Conservation (phyloP, 2,113 vertebrate genomes). For the Brachyhypopomus gauderio region DNA sequence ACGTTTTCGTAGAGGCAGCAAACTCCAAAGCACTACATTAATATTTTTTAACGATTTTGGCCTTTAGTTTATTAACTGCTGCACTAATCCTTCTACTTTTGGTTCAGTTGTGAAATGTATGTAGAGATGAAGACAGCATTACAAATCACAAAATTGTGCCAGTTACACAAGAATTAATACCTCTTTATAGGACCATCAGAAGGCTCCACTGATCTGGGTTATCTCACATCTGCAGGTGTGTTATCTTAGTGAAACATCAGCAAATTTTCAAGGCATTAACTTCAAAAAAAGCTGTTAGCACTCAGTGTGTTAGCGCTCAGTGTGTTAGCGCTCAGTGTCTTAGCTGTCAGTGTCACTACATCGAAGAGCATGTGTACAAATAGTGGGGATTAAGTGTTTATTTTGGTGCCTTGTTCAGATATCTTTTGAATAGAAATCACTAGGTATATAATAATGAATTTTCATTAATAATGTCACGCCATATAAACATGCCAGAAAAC, state of each 20-base stretch:
- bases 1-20: neutral
- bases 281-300: constrained; percentile 15
- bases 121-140: constrained; percentile 2
- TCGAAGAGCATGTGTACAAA: neutral
- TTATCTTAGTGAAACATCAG: neutral
- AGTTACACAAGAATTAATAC: constrained; percentile 30
- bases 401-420: neutral
- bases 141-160: neutral
- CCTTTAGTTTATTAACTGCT: neutral
- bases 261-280: constrained; percentile 34
- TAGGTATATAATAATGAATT: constrained; percentile 7
- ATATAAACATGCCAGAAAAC: neutral
- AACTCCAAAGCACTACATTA: constrained; percentile 1
- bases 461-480: neutral
- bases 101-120: neutral
- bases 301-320: neutral
- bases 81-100: neutral
- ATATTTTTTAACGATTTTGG: constrained; percentile 3
- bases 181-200: neutral
- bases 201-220: neutral
- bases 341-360: constrained; percentile 2
- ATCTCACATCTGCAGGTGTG: constrained; percentile 30
- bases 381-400: constrained; percentile 11
- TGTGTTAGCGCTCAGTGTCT: neutral
- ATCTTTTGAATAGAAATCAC: constrained; percentile 33